Evolutionary conservation across 2,888 invertebrate genomes (phyloP), one percentile per base, ranked within the genome.

Genomic region (Apantesis nais): DNA sequence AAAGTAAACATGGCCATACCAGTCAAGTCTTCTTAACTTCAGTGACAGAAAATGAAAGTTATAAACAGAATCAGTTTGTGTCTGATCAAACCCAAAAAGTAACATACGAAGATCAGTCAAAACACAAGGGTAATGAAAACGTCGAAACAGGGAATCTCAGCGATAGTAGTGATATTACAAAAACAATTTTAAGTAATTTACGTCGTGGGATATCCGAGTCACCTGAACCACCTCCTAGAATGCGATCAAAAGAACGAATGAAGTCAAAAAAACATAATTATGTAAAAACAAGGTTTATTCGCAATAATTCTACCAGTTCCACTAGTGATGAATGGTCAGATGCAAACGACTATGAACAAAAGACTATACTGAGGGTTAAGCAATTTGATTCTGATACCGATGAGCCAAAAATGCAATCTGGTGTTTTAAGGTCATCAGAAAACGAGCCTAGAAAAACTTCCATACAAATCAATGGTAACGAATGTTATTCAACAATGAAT

Each of bases 401-500:
- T 71, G 88, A 92, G 67, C 73, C 81, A 44, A 90, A 88, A 81
- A 76, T 78, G 71, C 78, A 77, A 72, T 84, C 82, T 81, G 82
- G 86, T 39, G 74, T 84, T n/a, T 79, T 86, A 73, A 87, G 89
- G 68, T 84, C 86, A 60, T 79, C 83, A 34, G 93, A 93, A 85
- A 91, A 89, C 74, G 95, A 95, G 75, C 90, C 93, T 19, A 93
- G 95, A 81, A 96, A 96, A 92, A 97, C 97, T 29, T 97, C 97
- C 22, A 97, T 97, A 82, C 94, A 97, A 95, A 97, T 97, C 85
- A 97, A 95, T 86, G 97, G 96, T 68, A 97, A 96, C 87, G 97
- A 96, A 92, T 97, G 96, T 91, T 97, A 97, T 85, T 97, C 97
- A 64, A 97, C 97, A 29, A 97, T 97, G 90, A 97, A 97, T 87